Evolutionary conservation across 2,797 vertebrate genomes (phyloP).

Genomic region (Pseudochirops corinnae): DNA sequence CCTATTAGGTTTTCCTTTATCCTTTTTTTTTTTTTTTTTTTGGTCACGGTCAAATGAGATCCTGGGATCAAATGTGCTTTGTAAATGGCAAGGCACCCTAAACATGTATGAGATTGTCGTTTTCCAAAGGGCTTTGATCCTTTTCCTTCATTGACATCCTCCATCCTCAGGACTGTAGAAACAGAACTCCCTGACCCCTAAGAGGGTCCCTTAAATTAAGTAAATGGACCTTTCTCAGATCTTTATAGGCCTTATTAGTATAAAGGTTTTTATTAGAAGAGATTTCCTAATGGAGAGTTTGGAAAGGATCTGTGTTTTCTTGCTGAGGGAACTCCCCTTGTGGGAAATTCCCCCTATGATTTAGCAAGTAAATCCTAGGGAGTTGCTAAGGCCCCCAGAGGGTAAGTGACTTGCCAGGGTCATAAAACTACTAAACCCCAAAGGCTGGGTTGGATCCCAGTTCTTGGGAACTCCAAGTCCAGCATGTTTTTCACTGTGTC

Average conservation of each 20-base stretch:
- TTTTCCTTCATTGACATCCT: background rate
- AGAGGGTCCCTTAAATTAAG: background rate
- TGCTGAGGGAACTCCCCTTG: background rate
- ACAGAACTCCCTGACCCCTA: background rate
- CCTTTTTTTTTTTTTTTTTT: background rate
- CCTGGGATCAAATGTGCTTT: background rate
- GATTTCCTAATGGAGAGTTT: background rate
- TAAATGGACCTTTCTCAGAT: background rate
- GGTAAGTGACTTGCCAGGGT: background rate
- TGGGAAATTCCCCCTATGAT: background rate
- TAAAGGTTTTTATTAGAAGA: background rate
- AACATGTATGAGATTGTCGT: background rate
- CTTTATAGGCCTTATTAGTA: background rate
- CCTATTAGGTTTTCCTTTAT: background rate
- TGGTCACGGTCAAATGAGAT: background rate
- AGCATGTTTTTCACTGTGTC: background rate
- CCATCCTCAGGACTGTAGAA: background rate
- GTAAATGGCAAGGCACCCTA: background rate
- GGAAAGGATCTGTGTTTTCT: background rate
- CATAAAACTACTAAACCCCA: background rate
- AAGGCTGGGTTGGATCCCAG: background rate
- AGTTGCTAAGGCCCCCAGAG: background rate
- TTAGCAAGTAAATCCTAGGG: background rate
- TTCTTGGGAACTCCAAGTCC: background rate
- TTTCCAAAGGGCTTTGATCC: background rate